Percentiles rank a stretch among this genome's conserved stretches.
phyloP scores from a whole-genome alignment of 2,797 vertebrate genomes.

The Poeciliopsis infans region DNA sequence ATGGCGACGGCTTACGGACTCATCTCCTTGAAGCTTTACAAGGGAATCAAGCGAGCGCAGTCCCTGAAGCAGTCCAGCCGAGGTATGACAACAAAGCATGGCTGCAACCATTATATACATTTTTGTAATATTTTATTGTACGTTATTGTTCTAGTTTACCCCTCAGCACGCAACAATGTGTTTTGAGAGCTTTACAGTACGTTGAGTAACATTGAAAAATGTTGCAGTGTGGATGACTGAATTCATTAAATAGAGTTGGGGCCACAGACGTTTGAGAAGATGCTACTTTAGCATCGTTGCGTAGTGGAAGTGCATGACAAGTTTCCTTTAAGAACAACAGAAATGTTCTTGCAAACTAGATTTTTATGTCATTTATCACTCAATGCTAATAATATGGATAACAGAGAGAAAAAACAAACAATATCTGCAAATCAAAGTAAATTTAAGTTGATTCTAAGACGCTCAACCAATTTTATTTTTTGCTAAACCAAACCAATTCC shows the following conservation, averaged over 20 bases:
- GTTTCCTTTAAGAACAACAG: neutral
- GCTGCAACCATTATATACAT: neutral
- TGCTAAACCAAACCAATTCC: neutral
- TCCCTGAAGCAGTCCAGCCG: conserved; percentile 84
- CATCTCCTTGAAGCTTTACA: conserved; percentile 95
- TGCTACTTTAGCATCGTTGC: neutral
- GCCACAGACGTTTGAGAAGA: neutral
- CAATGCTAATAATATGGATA: neutral
- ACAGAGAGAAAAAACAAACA: neutral
- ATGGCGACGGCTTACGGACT: conserved; percentile 95
- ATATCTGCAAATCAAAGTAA: neutral
- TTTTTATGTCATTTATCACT: neutral
- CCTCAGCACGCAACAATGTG: neutral
- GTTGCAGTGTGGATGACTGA: neutral
- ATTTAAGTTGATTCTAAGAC: neutral
- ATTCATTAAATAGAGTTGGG: neutral
- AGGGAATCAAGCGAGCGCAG: conserved; percentile 91
- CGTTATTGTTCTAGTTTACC: neutral
- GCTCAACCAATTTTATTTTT: neutral
- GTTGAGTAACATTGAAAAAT: neutral
- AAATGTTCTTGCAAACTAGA: neutral
- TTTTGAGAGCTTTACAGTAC: neutral
- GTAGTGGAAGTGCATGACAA: neutral
- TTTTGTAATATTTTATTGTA: neutral
- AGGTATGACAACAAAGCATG: conserved; percentile 77